Conservation (phyloP, 2,113 vertebrate genomes). For the Ia io region DNA sequence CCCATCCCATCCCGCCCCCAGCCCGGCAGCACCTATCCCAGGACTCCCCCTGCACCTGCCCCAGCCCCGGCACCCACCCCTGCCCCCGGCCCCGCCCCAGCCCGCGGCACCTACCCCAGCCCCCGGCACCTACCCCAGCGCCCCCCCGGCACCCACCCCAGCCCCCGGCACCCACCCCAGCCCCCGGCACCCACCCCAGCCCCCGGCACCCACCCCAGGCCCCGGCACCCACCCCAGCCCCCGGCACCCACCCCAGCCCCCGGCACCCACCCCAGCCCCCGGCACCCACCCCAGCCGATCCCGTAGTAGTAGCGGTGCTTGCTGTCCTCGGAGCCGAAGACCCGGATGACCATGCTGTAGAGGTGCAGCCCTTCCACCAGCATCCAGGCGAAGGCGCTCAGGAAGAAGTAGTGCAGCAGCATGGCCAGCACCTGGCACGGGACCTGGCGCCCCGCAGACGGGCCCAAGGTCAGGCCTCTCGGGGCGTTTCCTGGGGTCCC, state of each 20-base stretch:
- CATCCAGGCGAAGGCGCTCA: conserved; percentile 98
- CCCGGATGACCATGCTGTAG: conserved; percentile 97
- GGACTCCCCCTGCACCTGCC: too few species aligned
- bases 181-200: too few species aligned
- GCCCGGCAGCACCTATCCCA: too few species aligned
- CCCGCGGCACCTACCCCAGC: not conserved
- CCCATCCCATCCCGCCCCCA: too few species aligned
- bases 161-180: conserved; percentile 86
- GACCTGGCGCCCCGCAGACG: conserved; percentile 78
- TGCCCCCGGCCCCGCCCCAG: rapidly evolving
- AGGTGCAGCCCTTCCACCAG: conserved; percentile 97
- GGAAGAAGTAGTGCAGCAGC: conserved; percentile 96
- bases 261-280: not conserved
- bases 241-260: too few species aligned
- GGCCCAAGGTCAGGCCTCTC: not conserved
- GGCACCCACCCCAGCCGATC: conserved; percentile 92
- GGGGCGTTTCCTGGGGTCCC: rapidly evolving
- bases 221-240: conserved; percentile 2
- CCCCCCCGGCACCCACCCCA: too few species aligned
- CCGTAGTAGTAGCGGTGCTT: conserved; percentile 95
- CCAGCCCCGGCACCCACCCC: too few species aligned
- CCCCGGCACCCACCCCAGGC: rapidly evolving
- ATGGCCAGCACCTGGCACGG: conserved; percentile 92
- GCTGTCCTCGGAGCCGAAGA: conserved; percentile 96
- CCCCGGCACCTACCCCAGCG: too few species aligned